Evolutionary conservation across 2,797 vertebrate genomes (phyloP).

Genomic region (Bovichtus variegatus): DNA sequence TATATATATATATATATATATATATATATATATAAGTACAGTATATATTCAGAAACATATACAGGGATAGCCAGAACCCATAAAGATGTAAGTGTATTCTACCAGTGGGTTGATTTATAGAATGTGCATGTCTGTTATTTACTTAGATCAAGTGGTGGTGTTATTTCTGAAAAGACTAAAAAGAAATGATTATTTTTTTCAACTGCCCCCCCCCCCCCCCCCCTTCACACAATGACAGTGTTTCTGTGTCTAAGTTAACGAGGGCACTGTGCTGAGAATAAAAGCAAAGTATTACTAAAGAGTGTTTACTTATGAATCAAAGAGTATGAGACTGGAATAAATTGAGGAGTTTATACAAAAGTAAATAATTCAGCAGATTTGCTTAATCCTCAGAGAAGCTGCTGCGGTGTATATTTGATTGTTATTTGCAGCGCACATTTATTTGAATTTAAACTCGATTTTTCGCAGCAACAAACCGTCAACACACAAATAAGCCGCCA

Average conservation of each 20-base stretch:
- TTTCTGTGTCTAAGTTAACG: constrained; percentile 67
- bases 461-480: constrained; percentile 34
- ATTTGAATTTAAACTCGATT: constrained; percentile 36
- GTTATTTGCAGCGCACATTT: constrained; percentile 30
- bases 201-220: constrained; percentile 25
- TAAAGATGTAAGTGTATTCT: constrained; percentile 13
- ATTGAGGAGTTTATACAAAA: constrained; percentile 56
- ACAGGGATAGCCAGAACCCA: background rate
- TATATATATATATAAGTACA: no score
- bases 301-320: constrained; percentile 67
- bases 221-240: background rate
- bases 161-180: constrained; percentile 61
- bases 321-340: constrained; percentile 54
- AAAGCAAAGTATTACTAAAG: constrained; percentile 62
- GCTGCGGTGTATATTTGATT: constrained; percentile 34
- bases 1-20: no score
- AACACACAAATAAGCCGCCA: constrained; percentile 27
- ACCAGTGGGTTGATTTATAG: constrained; percentile 41
- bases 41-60: no score
- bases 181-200: constrained; percentile 35
- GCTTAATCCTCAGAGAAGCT: constrained; percentile 52
- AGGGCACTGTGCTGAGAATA: constrained; percentile 62
- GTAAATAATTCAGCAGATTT: constrained; percentile 65
- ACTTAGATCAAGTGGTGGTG: constrained; percentile 61
- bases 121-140: constrained; percentile 52